Percentiles rank a stretch among this genome's conserved stretches.
Conservation (phyloP, 1,140 invertebrate genomes). For the Achroia grisella region DNA sequence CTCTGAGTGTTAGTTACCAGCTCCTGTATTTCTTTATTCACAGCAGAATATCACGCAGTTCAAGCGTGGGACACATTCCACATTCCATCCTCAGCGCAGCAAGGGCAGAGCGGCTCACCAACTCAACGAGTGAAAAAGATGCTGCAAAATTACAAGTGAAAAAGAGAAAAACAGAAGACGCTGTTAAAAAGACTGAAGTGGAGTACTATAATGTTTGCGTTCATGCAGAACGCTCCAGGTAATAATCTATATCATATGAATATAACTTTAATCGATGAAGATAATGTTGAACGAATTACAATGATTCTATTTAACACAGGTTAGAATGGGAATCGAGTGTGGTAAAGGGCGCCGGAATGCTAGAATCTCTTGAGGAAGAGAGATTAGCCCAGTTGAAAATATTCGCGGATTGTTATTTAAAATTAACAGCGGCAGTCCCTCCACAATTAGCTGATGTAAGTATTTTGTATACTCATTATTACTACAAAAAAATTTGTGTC, state of each 20-base stretch:
- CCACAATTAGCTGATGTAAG: constrained; percentile 78
- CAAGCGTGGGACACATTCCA: constrained; percentile 61
- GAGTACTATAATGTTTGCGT: constrained; percentile 95
- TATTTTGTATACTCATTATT: neutral
- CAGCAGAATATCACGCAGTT: constrained; percentile 62
- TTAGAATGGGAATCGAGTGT: constrained; percentile 94
- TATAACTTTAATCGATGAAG: no score
- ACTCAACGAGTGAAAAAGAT: constrained; percentile 65
- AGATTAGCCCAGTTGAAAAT: constrained; percentile 85
- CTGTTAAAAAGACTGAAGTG: constrained; percentile 91
- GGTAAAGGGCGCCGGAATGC: constrained; percentile 83
- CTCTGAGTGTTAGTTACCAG: constrained; percentile 13
- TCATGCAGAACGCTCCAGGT: constrained; percentile 89
- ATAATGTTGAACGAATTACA: no score
- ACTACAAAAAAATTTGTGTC: no score
- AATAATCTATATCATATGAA: neutral
- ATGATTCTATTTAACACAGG: constrained; percentile 69
- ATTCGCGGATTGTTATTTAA: constrained; percentile 78
- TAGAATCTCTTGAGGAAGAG: constrained; percentile 92
- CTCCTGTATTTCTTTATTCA: constrained; percentile 20
- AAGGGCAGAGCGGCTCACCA: constrained; percentile 42
- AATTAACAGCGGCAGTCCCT: constrained; percentile 83
- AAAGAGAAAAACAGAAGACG: constrained; percentile 91
- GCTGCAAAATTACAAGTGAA: constrained; percentile 88
- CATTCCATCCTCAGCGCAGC: constrained; percentile 58